These are phyloP conservation scores for Chymomyza caudatula DNA, from an alignment of 2,888 invertebrate genomes.

Conservation along the genomic window DNA sequence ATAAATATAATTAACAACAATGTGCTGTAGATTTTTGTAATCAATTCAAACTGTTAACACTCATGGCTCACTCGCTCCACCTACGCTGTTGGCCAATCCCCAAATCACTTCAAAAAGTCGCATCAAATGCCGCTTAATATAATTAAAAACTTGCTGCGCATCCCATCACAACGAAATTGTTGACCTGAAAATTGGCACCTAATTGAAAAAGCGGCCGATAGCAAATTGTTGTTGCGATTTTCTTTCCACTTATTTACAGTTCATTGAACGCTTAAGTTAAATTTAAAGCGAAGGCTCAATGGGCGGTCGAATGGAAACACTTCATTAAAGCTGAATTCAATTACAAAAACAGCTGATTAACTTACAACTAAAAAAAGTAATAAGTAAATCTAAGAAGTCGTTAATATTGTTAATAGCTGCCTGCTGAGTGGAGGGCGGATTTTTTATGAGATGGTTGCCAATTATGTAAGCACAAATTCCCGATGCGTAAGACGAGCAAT, in stretches of 20 bases:
- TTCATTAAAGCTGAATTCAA: conserved; percentile 34
- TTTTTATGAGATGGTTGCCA: background rate
- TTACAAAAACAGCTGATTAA: conserved; percentile 24
- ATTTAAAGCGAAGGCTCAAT: background rate
- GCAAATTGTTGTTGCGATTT: conserved; percentile 16
- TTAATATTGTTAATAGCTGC: conserved; percentile 22
- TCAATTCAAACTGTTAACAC: background rate
- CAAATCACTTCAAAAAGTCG: conserved; percentile 10
- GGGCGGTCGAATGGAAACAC: conserved; percentile 16
- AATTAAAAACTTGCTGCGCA: conserved; percentile 22
- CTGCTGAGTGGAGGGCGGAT: background rate
- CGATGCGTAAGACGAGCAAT: background rate
- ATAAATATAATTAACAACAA: background rate
- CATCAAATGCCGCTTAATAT: conserved; percentile 18
- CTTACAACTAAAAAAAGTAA: conserved; percentile 4
- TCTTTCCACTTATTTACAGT: conserved; percentile 6
- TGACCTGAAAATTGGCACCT: conserved; percentile 24
- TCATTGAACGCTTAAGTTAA: conserved; percentile 28
- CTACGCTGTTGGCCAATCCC: background rate
- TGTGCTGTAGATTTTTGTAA: background rate
- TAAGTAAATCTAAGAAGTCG: conserved; percentile 15
- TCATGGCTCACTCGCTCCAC: too few species aligned
- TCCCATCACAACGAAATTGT: conserved; percentile 26
- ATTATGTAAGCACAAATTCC: background rate
- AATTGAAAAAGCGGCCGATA: conserved; percentile 35